Evolutionary conservation across 37 sponge, comb jelly and placozoan genomes (phyloP).

Genomic region (Halisarca cf. caerulea): DNA sequence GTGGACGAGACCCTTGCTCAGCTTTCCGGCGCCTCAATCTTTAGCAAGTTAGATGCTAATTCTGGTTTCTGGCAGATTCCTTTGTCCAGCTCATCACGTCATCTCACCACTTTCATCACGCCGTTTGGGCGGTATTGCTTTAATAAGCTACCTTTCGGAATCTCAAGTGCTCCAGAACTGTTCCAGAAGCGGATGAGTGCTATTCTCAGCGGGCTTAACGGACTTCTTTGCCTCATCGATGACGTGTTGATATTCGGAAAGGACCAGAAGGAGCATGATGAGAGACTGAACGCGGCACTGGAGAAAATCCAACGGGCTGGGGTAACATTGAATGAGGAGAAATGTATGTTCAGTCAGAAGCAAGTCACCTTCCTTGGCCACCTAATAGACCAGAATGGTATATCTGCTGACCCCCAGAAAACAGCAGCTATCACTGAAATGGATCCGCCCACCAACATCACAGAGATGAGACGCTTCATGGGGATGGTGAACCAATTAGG

Average conservation of each 20-base stretch:
- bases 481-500: conserved; percentile 58
- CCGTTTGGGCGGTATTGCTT: conserved; percentile 16
- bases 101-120: conserved; percentile 22
- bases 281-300: conserved; percentile 31
- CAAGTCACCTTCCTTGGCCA: conserved; percentile 38
- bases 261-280: conserved; percentile 44
- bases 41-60: conserved; percentile 58
- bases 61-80: conserved; percentile 64
- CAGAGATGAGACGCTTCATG: conserved; percentile 45
- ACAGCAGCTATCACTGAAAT: conserved; percentile 33
- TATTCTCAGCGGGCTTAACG: conserved; percentile 39
- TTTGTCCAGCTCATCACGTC: background rate
- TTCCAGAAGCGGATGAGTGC: conserved; percentile 32
- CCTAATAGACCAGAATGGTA: conserved; percentile 28
- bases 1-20: conserved; percentile 63
- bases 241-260: conserved; percentile 37
- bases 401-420: conserved; percentile 49
- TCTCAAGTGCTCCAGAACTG: conserved; percentile 31
- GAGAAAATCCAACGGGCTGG: conserved; percentile 25
- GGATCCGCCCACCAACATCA: conserved; percentile 13
- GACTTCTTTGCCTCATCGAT: conserved; percentile 44
- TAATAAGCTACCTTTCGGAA: conserved; percentile 28
- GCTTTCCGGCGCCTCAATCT: conserved; percentile 49
- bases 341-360: conserved; percentile 39
- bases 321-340: conserved; percentile 32